phyloP scores from a whole-genome alignment of 2,797 vertebrate species.

The Chaenodraco wilsoni region DNA sequence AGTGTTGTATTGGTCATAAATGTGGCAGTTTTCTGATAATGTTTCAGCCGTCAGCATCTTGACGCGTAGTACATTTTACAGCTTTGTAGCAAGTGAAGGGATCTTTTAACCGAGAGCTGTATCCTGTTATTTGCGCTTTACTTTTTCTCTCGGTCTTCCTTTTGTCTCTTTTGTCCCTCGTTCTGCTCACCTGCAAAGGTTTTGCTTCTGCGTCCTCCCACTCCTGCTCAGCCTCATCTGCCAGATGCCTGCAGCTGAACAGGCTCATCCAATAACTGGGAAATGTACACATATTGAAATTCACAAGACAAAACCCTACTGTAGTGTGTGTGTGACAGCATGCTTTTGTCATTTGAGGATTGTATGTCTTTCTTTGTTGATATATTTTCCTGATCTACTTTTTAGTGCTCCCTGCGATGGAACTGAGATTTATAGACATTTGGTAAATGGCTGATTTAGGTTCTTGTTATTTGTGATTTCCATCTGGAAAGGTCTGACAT shows the following conservation, averaged over 20 bases:
- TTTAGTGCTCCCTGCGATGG: neutral
- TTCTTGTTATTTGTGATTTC: too few relatives aligned
- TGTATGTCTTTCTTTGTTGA: neutral
- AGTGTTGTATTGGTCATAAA: neutral
- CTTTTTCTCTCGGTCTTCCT: neutral
- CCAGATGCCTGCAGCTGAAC: constrained; percentile 24
- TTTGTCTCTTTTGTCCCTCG: neutral
- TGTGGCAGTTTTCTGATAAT: neutral
- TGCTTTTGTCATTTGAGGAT: neutral
- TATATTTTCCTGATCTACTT: neutral
- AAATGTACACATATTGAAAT: constrained; percentile 37
- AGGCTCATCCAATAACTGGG: constrained; percentile 39
- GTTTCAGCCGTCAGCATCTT: neutral
- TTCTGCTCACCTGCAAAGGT: constrained; percentile 16
- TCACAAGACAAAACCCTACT: too few relatives aligned
- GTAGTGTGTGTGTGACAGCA: too few relatives aligned
- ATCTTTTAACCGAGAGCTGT: constrained; percentile 19
- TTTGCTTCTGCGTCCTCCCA: constrained; percentile 26
- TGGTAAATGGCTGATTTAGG: too few relatives aligned
- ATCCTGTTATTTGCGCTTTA: neutral
- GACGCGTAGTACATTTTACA: neutral
- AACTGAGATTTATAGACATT: neutral
- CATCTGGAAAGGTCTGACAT: too few relatives aligned
- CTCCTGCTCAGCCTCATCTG: neutral
- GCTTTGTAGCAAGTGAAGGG: constrained; percentile 3